Evolutionary conservation across 1,140 invertebrate species (phyloP), one percentile per base, ranked within the genome.

Genomic region (Atta texana): DNA sequence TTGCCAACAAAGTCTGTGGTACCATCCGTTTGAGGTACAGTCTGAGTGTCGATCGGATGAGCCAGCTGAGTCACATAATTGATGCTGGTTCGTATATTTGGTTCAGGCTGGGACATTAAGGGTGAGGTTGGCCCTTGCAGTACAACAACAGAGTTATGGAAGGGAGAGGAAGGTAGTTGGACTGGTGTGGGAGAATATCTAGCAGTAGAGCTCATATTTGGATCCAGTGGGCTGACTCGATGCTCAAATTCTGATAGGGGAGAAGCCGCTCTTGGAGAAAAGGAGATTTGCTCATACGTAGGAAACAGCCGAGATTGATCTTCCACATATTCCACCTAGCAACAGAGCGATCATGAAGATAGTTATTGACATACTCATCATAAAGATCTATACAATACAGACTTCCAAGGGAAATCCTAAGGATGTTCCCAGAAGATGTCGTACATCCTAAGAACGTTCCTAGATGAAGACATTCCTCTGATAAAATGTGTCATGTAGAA

Each of bases 121-220:
- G 95, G 94, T 0, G 94, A 95, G 10, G 94, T 89, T 3, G 94
- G 92, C 63, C 90, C 91, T 87, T 96, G 95, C 8, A 95, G 93
- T 59, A 96, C 95, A 68, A 96, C 95, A 21, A 96, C 95, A 10
- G 96, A 95, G 90, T 96, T 96, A 72, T 94, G 94, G 77, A 95
- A 96, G 16, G 96, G 94, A 51, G 94, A 93, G 16, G 94, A 92
- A 21, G 93, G 93, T 28, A 95, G 78, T 76, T 95, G 95, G 24
- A 95, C 95, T 55, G 95, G 96, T 34, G 96, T 95, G 1, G 96
- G 96, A 24, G 96, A 96, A 89, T 96, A 96, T 81, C 94, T 93
- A 1, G 96, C 96, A 12, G 96, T 94, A 14, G 96, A 96, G 89
- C 96, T 96, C 96, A 96, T 96, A 88, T 96, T 96, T 2, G 96